Evolutionary conservation across 1,140 invertebrate genomes (phyloP), one percentile per base, ranked within the genome.

Genomic region (Bombus waltoni): DNA sequence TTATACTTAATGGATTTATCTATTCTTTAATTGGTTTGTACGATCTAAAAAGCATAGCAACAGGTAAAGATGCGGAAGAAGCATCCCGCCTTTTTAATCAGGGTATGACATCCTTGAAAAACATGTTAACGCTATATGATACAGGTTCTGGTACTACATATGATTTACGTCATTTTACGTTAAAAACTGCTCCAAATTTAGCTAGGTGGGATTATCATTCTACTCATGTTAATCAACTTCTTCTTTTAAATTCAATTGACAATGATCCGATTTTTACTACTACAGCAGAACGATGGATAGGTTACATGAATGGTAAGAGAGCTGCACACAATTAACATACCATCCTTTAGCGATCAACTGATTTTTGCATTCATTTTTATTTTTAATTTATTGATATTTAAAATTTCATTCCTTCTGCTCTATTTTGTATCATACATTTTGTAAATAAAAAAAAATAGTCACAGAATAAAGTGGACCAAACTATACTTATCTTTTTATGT

Each of bases 1-100:
- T 99, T 95, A 99, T 99, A 15, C 96, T 99, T 3, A 99, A 99
- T 95, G 99, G 99, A 47, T 99, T 99, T 95, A 99, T 99, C 90
- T 99, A 99, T 95, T 98, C 99, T 0, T 96, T 99, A 3, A 96
- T 99, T 81, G 99, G 99, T 6, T 96, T 99, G 1, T 99, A 99
- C 93, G 99, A 99, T 96, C 95, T 99, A 44, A 97, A 97, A 90
- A 97, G 96, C 91, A 96, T 97, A 32, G 97, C 97, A 8, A 96
- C 96, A 11, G 95, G 96, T 28, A 96, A 97, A 13, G 94, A 95
- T 81, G 92, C 92, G 3, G 89, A 93, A 25, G 97, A 98, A 93
- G 97, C 97, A 25, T 96, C 96, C 72, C 95, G 96, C 87, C 96
- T 99, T 57, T 99, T 98, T 93, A 96, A 97, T 87, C 97, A 98